Evolutionary conservation across 1,140 invertebrate genomes (phyloP), one percentile per base, ranked within the genome.

Genomic region (Orchestia grillus): DNA sequence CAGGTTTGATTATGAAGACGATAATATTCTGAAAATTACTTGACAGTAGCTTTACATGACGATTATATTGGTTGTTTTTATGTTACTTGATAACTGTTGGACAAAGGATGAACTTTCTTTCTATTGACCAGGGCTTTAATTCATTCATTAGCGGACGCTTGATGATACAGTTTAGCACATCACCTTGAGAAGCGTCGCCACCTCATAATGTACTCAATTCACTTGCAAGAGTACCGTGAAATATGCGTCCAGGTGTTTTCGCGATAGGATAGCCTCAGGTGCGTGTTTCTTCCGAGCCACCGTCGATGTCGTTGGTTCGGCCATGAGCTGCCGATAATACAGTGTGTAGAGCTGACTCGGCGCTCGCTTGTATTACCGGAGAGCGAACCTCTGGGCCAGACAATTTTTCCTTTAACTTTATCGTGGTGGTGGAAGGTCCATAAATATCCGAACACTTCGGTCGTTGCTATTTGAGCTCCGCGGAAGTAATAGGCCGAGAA

Each of bases 391-490:
- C 92, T 44, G 44, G 92, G 40, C 43, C 92, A 40, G 43, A 45
- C 43, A 94, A 94, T 94, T 94, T 94, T 94, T 94, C 92, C 92
- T 94, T 94, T 47, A 94, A 94, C 43, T 94, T 94, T 94, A 94
- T 94, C 92, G 92, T 44, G 43, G 92, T 94, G 43, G 92, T 94
- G 90, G 92, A 47, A 44, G 92, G 92, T 94, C 92, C 92, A 94
- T 94, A 94, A 94, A 94, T 94, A 94, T 94, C 92, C 92, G 92
- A 94, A 94, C 92, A 94, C 92, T 94, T 94, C 92, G 92, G 92
- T 94, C 92, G 92, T 94, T 94, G 92, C 92, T 94, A 94, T 94
- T 94, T 94, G 92, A 94, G 92, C 92, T 94, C 92, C 92, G 92
- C 92, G 92, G 92, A 94, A 94, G 92, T 94, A 94, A 94, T 94